These are phyloP conservation scores for Lycia hirtaria DNA, from an alignment of 2,888 invertebrate species.

Conservation along the genomic window DNA sequence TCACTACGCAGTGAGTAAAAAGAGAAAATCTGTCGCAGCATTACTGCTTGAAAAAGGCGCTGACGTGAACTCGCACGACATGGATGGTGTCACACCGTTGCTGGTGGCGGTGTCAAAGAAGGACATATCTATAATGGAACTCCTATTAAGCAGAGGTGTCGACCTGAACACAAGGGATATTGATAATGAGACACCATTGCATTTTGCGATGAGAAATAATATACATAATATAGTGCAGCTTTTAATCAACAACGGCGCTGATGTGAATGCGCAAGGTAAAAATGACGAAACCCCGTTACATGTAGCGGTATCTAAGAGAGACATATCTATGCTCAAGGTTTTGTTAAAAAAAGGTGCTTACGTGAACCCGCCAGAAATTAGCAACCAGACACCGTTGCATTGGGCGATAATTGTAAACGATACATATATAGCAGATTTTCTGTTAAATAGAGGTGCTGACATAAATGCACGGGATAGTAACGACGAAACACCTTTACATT, in stretches of 20 bases:
- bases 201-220: background rate
- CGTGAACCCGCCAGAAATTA: background rate
- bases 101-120: too few species aligned
- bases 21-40: background rate
- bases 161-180: background rate
- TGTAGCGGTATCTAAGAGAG: too few species aligned
- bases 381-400: background rate
- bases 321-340: background rate
- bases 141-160: too few species aligned
- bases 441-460: background rate
- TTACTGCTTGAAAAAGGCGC: background rate
- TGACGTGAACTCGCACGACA: too few species aligned
- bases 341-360: background rate
- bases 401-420: background rate
- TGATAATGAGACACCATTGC: background rate
- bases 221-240: conserved; percentile 38
- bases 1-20: background rate
- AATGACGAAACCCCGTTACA: background rate
- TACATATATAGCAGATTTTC: background rate
- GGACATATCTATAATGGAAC: too few species aligned
- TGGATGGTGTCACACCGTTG: too few species aligned
- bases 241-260: conserved; percentile 40
- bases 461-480: background rate
- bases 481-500: background rate
- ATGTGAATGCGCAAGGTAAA: background rate